Base-by-base conservation (phyloP, 2,888 invertebrate genomes). In the Nowickia ferox region DNA sequence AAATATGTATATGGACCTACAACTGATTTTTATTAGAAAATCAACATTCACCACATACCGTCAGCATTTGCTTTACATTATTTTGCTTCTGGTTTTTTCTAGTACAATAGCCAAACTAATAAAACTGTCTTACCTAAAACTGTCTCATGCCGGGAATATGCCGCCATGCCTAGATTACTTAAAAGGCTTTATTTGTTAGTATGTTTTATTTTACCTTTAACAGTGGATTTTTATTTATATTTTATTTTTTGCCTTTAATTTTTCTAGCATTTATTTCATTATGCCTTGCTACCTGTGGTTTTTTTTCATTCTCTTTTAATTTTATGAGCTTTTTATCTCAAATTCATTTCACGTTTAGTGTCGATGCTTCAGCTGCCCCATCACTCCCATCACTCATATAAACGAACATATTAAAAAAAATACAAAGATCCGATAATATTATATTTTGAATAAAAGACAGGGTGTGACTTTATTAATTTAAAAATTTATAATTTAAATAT, bases 281-380 rank as follows among this genome's bases (percentile, higher is more conserved):
- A 40, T 59, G 30, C 51, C 44, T 30, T 77, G 30, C 30, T 30
- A 30, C 46, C 44, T 59, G 42, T 0, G 30, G 19, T 77, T n/a
- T 48, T n/a, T 2, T 63, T 75, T 17, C 48, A n/a, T 55, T 44
- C 42, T 61, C 10, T 53, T 71, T 65, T 75, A 57, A 15, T 78
- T 82, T 65, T 71, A 80, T 77, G 63, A 61, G 76, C 11, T 65
- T 86, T 79, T 75, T 68, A 74, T 79, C 55, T 72, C 63, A 78
- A 80, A 86, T 86, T 86, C 86, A 72, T 57, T 86, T 83, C 86
- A 86, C 83, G 86, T 86, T 79, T 68, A 66, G 79, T 48, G 22
- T 71, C 76, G 59, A 76, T 65, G 79, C 86, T 86, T 65, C 79
- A 86, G 83, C 83, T 86, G 83, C 76, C 80, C 46, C 53, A 53